phyloP scores from a whole-genome alignment of 2,113 vertebrate species.

The Sander lucioperca region DNA sequence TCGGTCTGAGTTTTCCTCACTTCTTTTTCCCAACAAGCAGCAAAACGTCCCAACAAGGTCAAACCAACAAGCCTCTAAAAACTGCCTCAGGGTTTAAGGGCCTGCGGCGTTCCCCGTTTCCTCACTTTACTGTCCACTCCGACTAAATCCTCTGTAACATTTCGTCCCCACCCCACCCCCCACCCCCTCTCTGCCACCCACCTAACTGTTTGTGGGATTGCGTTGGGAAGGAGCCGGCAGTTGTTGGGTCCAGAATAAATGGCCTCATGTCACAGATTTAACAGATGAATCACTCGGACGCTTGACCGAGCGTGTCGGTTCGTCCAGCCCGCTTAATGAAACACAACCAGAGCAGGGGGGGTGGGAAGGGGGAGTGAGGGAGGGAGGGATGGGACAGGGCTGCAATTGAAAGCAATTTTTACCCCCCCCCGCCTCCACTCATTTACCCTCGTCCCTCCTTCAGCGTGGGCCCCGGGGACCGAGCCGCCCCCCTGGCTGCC shows the following conservation, averaged over 20 bases:
- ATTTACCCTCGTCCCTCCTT: slow-evolving; percentile 69
- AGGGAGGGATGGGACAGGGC: slow-evolving; percentile 53
- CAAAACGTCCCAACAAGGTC: slow-evolving; percentile 25
- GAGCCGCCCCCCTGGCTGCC: slow-evolving; percentile 36
- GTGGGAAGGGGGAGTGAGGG: not conserved
- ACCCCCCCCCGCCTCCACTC: slow-evolving; percentile 58
- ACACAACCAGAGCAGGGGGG: slow-evolving; percentile 74
- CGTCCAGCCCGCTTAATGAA: slow-evolving; percentile 88
- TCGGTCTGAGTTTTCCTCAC: not conserved
- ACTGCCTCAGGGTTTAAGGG: slow-evolving; percentile 19
- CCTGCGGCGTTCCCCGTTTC: slow-evolving; percentile 9
- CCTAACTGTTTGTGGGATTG: slow-evolving; percentile 39
- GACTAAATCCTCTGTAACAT: slow-evolving; percentile 40
- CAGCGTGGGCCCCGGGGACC: slow-evolving; percentile 76
- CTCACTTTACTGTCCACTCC: slow-evolving; percentile 39
- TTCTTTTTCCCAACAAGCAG: slow-evolving; percentile 11
- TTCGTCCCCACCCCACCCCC: not conserved
- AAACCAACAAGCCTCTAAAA: slow-evolving; percentile 25
- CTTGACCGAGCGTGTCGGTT: slow-evolving; percentile 66
- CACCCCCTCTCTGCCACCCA: not conserved
- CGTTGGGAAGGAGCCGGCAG: slow-evolving; percentile 29
- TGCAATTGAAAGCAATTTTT: slow-evolving; percentile 91
- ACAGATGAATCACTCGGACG: slow-evolving; percentile 75
- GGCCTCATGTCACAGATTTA: slow-evolving; percentile 73
- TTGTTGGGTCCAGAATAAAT: slow-evolving; percentile 79